Evolutionary conservation across 2,888 invertebrate genomes (phyloP).

Genomic region (Drosophila atripex): DNA sequence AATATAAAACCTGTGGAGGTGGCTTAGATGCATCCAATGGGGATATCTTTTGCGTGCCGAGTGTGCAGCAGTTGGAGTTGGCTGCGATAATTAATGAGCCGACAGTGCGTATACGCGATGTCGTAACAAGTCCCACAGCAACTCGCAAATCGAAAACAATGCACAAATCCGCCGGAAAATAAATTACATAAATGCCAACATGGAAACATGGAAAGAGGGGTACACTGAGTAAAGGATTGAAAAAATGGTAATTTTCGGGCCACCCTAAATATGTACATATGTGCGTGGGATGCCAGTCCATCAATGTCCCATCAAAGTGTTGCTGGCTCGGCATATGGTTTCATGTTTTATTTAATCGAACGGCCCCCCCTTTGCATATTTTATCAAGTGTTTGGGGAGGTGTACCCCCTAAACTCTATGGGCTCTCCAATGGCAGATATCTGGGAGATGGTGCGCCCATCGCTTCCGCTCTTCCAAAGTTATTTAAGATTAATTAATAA

Average conservation of each 20-base stretch:
- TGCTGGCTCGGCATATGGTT: background rate
- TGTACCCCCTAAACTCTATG: background rate
- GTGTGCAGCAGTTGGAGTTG: constrained; percentile 17
- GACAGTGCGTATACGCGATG: constrained; percentile 46
- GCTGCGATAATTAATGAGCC: constrained; percentile 55
- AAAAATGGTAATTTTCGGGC: background rate
- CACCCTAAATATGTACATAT: background rate
- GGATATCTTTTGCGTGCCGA: constrained; percentile 32
- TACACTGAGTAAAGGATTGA: background rate
- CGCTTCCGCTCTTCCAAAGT: constrained; percentile 9
- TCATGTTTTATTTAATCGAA: background rate
- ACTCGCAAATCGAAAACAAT: background rate
- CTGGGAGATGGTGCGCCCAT: too few species aligned
- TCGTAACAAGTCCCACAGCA: constrained; percentile 15
- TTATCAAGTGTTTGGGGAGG: background rate
- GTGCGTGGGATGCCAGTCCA: background rate
- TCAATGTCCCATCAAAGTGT: background rate
- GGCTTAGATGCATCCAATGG: constrained; percentile 21
- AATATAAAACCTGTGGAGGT: constrained; percentile 21
- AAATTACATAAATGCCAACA: background rate
- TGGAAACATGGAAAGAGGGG: background rate
- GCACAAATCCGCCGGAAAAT: background rate
- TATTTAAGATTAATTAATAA: constrained; percentile 36
- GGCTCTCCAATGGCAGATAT: too few species aligned
- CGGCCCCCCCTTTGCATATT: background rate